phyloP scores from a whole-genome alignment of 2,888 invertebrate species.

The Pandemis heparana region DNA sequence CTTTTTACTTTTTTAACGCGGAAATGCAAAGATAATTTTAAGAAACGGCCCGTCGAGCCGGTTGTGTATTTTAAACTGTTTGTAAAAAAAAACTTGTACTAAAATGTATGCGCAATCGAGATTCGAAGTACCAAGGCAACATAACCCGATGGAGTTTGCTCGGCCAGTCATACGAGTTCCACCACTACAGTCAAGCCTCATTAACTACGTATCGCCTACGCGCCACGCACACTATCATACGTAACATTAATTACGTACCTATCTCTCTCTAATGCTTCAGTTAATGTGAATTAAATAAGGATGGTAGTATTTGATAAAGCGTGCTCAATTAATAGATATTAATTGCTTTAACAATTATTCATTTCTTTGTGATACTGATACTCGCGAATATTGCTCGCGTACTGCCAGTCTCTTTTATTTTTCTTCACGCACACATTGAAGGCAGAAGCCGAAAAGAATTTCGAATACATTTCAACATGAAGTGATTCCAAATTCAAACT shows the following conservation, averaged over 20 bases:
- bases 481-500: conserved; percentile 57
- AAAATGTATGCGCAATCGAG: conserved; percentile 83
- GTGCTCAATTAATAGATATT: conserved; percentile 35
- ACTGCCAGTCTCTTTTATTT: conserved; percentile 9
- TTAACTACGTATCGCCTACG: conserved; percentile 69
- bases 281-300: conserved; percentile 49
- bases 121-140: conserved; percentile 76
- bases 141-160: conserved; percentile 64
- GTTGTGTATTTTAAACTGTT: conserved; percentile 77
- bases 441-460: conserved; percentile 3
- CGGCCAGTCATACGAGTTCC: conserved; percentile 65
- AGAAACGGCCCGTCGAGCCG: conserved; percentile 76
- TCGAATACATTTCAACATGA: conserved; percentile 39
- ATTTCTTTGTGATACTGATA: not conserved
- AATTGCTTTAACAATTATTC: conserved; percentile 32
- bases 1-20: conserved; percentile 78
- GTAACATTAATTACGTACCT: conserved; percentile 65
- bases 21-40: conserved; percentile 81
- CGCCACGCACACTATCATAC: conserved; percentile 60
- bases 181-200: conserved; percentile 61
- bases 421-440: conserved; percentile 19
- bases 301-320: conserved; percentile 33
- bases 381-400: not conserved
- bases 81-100: conserved; percentile 75
- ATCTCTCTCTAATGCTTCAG: conserved; percentile 69